Conservation (phyloP, 1,140 invertebrate genomes). For the Aphis gossypii region DNA sequence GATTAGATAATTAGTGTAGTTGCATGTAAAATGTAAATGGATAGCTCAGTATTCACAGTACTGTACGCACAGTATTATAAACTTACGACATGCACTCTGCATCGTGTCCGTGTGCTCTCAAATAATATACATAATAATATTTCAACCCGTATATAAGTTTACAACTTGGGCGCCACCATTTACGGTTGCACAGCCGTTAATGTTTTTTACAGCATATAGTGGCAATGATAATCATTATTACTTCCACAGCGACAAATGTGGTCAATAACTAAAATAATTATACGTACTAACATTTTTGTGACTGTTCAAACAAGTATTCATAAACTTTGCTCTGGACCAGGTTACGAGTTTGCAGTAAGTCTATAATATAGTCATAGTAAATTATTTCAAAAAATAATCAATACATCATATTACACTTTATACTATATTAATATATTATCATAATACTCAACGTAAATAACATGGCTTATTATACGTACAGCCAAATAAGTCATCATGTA, state of each 20-base stretch:
- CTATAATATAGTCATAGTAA: too few species aligned
- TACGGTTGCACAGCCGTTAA: neutral
- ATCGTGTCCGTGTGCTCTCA: neutral
- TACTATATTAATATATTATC: neutral
- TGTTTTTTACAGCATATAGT: neutral
- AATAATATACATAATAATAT: conserved; percentile 16
- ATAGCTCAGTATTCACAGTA: neutral
- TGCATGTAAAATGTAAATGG: neutral
- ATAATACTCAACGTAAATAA: neutral
- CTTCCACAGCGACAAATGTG: neutral
- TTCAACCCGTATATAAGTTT: neutral
- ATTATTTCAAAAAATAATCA: neutral
- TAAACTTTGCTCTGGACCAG: neutral
- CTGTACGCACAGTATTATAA: neutral
- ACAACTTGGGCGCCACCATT: neutral
- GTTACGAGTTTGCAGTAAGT: too few species aligned
- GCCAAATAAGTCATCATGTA: neutral
- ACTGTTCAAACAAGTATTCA: neutral
- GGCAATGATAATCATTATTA: neutral
- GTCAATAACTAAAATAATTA: neutral
- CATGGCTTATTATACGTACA: neutral
- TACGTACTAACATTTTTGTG: neutral
- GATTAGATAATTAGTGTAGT: neutral
- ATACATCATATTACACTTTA: neutral
- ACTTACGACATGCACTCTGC: neutral